These are phyloP conservation scores for Aspiorhynchus laticeps DNA, from an alignment of 2,113 vertebrate species.

Conservation along the genomic window DNA sequence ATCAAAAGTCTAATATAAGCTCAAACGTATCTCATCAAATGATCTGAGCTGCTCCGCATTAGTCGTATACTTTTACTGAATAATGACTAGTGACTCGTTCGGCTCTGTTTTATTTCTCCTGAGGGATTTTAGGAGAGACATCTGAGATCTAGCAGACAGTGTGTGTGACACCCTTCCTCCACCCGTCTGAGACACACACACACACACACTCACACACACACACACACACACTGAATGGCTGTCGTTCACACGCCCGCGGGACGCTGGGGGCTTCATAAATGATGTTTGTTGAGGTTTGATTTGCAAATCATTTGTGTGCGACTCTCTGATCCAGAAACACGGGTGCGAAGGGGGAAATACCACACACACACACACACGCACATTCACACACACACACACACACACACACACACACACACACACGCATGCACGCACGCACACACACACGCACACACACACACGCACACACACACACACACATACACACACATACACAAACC, in stretches of 20 bases:
- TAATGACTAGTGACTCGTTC: too few relatives aligned
- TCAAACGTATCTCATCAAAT: too few relatives aligned
- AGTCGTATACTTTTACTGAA: neutral
- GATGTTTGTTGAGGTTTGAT: constrained; percentile 15
- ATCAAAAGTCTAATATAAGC: neutral
- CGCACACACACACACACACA: too few relatives aligned
- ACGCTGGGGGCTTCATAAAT: neutral
- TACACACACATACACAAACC: neutral
- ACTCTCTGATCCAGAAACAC: neutral
- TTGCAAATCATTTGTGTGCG: neutral
- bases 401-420: too few relatives aligned
- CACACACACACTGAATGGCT: neutral
- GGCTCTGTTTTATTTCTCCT: neutral
- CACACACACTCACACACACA: constrained; percentile 3
- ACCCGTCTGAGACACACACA: neutral
- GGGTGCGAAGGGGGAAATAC: neutral
- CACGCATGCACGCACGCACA: too few relatives aligned
- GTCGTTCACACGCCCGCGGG: neutral
- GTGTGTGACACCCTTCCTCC: constrained; percentile 1
- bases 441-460: too few relatives aligned
- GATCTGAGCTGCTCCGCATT: neutral
- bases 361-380: neutral
- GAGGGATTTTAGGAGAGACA: neutral
- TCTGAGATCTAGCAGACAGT: neutral
- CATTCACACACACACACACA: neutral